phyloP scores from a whole-genome alignment of 2,113 vertebrate species.

The Myxocyprinus asiaticus region DNA sequence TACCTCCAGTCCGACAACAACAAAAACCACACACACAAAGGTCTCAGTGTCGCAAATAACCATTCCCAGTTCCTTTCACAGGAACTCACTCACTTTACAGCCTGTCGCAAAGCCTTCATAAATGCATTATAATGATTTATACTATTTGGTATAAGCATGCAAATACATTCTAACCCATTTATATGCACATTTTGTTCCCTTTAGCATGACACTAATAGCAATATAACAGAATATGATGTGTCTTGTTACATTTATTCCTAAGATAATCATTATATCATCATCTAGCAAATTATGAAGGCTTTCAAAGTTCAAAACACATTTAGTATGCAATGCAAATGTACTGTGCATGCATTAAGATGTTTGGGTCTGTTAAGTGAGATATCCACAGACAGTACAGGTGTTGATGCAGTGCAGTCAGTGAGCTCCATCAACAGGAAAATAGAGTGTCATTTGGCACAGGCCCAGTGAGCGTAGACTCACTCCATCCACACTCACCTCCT shows the following conservation, averaged over 20 bases:
- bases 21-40: constrained; percentile 62
- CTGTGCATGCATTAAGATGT: neutral
- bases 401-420: constrained; percentile 15
- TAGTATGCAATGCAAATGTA: neutral
- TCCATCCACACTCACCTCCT: constrained; percentile 75
- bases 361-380: neutral
- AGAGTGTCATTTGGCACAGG: constrained; percentile 40
- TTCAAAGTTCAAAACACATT: constrained; percentile 4
- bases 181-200: neutral
- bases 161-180: neutral
- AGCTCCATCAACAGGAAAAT: constrained; percentile 29
- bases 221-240: neutral
- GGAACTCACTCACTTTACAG: constrained; percentile 24
- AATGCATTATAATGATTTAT: constrained; percentile 29
- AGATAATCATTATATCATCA: constrained; percentile 7
- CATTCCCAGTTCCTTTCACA: constrained; percentile 4
- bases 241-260: neutral
- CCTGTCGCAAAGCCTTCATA: constrained; percentile 27
- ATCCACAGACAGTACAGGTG: constrained; percentile 9
- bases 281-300: constrained; percentile 25
- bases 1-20: constrained; percentile 64
- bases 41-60: constrained; percentile 35
- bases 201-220: neutral
- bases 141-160: neutral
- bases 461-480: constrained; percentile 37